Evolutionary conservation across 2,113 vertebrate genomes (phyloP).

Genomic region (Mormoops blainvillei): DNA sequence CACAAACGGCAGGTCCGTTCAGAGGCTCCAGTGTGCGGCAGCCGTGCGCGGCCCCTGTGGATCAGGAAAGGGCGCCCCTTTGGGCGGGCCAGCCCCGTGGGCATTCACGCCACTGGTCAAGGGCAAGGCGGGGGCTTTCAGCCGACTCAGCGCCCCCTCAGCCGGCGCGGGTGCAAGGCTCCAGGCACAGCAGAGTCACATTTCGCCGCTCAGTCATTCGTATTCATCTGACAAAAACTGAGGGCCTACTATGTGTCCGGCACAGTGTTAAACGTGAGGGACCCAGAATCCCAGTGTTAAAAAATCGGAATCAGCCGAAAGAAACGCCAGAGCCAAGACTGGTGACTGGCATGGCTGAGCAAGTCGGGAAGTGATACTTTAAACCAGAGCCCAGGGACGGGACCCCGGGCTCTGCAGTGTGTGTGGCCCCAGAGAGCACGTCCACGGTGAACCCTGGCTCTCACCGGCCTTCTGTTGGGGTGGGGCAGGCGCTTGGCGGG

Average conservation of each 20-base stretch:
- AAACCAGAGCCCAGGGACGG: not conserved
- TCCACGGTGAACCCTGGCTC: too few species aligned
- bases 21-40: not conserved
- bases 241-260: not conserved
- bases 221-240: not conserved
- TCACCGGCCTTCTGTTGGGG: too few species aligned
- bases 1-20: not conserved
- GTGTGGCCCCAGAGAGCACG: not conserved
- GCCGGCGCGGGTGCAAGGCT: not conserved
- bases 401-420: too few species aligned
- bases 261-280: not conserved
- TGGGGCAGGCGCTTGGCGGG: too few species aligned
- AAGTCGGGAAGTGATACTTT: not conserved
- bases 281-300: not conserved
- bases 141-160: rapidly evolving
- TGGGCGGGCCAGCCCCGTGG: too few species aligned
- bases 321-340: not conserved
- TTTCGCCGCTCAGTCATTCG: not conserved
- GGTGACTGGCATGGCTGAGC: not conserved
- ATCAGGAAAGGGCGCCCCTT: too few species aligned
- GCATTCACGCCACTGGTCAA: too few species aligned
- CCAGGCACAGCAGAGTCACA: not conserved
- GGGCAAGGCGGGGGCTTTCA: too few species aligned
- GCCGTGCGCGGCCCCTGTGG: too few species aligned
- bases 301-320: not conserved